Conservation (phyloP, 2,113 vertebrate species). For the Corythaeola cristata region DNA sequence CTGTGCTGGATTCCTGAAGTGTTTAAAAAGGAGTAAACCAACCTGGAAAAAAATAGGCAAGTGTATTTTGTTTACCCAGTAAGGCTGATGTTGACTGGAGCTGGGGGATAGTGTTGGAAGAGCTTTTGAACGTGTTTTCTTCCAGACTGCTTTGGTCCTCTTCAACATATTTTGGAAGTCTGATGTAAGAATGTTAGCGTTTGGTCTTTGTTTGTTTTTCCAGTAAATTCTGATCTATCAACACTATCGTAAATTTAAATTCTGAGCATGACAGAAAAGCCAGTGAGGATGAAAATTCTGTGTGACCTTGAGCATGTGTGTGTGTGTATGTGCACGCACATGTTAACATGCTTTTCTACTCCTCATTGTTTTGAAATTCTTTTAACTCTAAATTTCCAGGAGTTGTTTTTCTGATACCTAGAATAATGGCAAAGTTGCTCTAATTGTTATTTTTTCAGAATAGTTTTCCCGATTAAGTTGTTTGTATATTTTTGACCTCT, state of each 20-base stretch:
- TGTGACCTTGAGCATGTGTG: not conserved
- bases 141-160: not conserved
- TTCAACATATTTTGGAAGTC: not conserved
- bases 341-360: not conserved
- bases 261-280: not conserved
- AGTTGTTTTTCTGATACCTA: not conserved
- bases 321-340: rapidly evolving
- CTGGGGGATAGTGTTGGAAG: not conserved
- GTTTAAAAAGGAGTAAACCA: not conserved
- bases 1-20: not conserved
- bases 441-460: not conserved
- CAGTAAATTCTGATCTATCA: not conserved
- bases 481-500: not conserved
- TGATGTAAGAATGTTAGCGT: not conserved
- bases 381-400: not conserved
- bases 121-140: not conserved
- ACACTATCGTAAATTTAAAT: rapidly evolving
- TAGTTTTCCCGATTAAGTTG: not conserved
- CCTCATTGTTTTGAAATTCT: not conserved
- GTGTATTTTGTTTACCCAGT: not conserved
- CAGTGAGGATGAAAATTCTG: not conserved
- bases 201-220: not conserved
- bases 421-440: not conserved
- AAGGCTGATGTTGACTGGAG: not conserved
- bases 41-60: not conserved